phyloP scores from a whole-genome alignment of 2,113 vertebrate species.

The Sinocyclocheilus grahami region DNA sequence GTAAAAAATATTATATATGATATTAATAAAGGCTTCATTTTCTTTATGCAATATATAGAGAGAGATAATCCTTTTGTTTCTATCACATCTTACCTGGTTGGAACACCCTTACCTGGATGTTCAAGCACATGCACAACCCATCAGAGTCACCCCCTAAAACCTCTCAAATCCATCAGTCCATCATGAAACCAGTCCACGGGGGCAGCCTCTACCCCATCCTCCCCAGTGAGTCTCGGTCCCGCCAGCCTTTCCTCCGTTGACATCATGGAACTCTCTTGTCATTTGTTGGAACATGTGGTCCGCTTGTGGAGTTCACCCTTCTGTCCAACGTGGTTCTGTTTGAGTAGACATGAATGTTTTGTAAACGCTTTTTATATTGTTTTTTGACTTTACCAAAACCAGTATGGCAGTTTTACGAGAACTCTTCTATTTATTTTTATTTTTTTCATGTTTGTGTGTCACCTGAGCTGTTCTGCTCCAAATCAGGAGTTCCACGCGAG shows the following conservation, averaged over 20 bases:
- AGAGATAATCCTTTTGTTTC: neutral
- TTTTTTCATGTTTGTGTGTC: slow-evolving; percentile 46
- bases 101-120: too few species aligned
- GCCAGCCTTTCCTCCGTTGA: slow-evolving; percentile 68
- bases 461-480: slow-evolving; percentile 48
- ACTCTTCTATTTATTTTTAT: slow-evolving; percentile 44
- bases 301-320: slow-evolving; percentile 58
- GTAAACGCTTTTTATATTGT: slow-evolving; percentile 66
- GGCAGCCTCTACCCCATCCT: slow-evolving; percentile 61
- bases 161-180: neutral
- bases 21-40: neutral
- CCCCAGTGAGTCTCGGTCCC: slow-evolving; percentile 60
- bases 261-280: slow-evolving; percentile 76
- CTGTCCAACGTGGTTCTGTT: slow-evolving; percentile 63
- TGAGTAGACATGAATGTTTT: slow-evolving; percentile 72
- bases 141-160: neutral
- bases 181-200: slow-evolving; percentile 17
- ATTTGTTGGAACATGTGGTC: slow-evolving; percentile 67
- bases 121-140: neutral
- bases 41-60: neutral
- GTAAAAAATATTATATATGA: neutral
- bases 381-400: slow-evolving; percentile 40
- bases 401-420: slow-evolving; percentile 60
- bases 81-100: neutral
- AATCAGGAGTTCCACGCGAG: slow-evolving; percentile 42